Percentiles rank a stretch among this genome's conserved stretches.
phyloP scores from a whole-genome alignment of 2,797 vertebrate genomes.

The Paedocypris micromegethes region DNA sequence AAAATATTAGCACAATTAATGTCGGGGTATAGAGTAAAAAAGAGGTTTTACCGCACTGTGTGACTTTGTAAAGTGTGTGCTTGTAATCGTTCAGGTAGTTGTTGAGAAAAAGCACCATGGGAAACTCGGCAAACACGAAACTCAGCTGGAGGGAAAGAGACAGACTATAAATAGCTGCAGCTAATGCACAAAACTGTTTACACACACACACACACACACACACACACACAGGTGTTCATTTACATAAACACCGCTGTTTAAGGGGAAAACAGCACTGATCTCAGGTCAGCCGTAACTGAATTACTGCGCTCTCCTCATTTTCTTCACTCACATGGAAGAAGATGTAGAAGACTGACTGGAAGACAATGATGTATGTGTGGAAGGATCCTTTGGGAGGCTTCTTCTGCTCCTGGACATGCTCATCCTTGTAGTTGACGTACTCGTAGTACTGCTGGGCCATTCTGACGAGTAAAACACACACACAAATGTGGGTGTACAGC shows the following conservation, averaged over 20 bases:
- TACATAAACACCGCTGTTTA: not conserved
- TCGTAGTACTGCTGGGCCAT: conserved; percentile 97
- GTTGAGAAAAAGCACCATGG: conserved; percentile 83
- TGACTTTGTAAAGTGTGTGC: conserved; percentile 74
- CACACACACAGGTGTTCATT: conserved; percentile 4
- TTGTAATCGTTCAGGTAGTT: conserved; percentile 64
- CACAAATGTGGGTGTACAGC: not conserved
- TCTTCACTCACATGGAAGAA: conserved; percentile 80
- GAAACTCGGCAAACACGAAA: conserved; percentile 86
- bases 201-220: conserved; percentile 11
- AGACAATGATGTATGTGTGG: conserved; percentile 77
- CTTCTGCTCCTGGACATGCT: conserved; percentile 79
- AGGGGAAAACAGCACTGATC: conserved; percentile 5
- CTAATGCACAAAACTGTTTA: conserved; percentile 4
- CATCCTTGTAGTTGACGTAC: conserved; percentile 82
- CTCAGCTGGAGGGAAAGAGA: conserved; percentile 71
- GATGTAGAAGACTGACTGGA: conserved; percentile 82
- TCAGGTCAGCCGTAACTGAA: not conserved
- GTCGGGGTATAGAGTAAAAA: not conserved
- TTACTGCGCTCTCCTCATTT: not conserved
- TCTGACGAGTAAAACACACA: conserved; percentile 57
- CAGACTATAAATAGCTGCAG: conserved; percentile 19
- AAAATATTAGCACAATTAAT: not conserved
- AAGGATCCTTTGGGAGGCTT: conserved; percentile 75
- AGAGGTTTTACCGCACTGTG: conserved; percentile 73